Evolutionary conservation across 2,113 vertebrate genomes (phyloP).

Genomic region (Glaucidium brasilianum): DNA sequence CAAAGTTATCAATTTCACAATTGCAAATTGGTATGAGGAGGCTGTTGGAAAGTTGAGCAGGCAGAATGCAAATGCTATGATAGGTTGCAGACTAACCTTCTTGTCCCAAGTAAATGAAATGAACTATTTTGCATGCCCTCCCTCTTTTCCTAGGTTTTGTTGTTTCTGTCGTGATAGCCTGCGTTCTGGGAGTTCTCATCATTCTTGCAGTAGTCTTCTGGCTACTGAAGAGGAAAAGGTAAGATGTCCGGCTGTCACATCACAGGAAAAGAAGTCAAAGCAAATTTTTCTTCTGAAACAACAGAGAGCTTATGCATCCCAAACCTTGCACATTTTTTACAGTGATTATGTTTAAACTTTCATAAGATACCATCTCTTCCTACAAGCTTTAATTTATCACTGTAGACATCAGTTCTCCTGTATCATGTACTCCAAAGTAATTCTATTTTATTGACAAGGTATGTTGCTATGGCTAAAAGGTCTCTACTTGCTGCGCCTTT

Average conservation of each 20-base stretch:
- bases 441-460: neutral
- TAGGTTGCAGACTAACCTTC: neutral
- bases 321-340: neutral
- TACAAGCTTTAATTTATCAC: neutral
- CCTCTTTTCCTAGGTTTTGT: constrained; percentile 76
- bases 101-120: neutral
- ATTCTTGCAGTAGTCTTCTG: constrained; percentile 71
- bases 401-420: neutral
- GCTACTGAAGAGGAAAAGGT: constrained; percentile 82
- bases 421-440: neutral
- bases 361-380: neutral
- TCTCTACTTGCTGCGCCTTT: neutral
- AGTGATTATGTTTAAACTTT: neutral
- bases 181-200: constrained; percentile 72
- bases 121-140: neutral
- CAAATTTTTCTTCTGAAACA: neutral
- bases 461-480: neutral
- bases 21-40: neutral
- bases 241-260: constrained; percentile 1
- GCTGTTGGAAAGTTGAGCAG: neutral
- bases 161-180: constrained; percentile 70
- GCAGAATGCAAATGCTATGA: neutral
- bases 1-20: neutral
- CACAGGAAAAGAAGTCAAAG: neutral
- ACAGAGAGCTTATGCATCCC: neutral